A percentile compares a stretch with the other conserved stretches of the same genome.
Evolutionary conservation across 2,113 vertebrate genomes (phyloP).

Genomic region (Odontophorus gujanensis): DNA sequence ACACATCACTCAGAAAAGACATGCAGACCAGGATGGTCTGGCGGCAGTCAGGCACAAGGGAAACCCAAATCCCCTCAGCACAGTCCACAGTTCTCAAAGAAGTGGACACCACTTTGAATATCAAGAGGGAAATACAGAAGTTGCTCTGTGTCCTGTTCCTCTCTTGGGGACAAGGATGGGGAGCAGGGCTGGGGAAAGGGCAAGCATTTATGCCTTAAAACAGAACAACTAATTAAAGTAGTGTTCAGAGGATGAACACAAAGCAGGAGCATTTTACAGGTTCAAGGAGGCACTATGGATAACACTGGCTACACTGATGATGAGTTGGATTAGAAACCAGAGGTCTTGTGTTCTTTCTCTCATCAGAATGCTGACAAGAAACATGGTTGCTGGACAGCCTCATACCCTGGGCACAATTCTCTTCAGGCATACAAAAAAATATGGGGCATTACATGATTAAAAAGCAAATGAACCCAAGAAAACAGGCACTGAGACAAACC

Average conservation of each 20-base stretch:
- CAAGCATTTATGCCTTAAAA: background rate
- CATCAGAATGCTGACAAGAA: background rate
- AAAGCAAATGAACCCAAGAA: background rate
- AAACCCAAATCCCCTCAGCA: background rate
- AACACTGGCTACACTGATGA: background rate
- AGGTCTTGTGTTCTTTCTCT: background rate
- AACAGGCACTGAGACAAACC: background rate
- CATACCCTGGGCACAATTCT: background rate
- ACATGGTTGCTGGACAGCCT: background rate
- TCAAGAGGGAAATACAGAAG: background rate
- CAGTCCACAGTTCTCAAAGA: background rate
- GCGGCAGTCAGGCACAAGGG: background rate
- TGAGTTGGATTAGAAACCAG: background rate
- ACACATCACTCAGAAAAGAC: accelerated
- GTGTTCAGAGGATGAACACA: background rate
- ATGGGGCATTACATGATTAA: background rate
- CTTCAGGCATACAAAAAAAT: background rate
- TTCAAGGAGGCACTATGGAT: background rate
- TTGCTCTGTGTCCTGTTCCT: accelerated
- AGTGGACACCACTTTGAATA: background rate
- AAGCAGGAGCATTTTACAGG: background rate
- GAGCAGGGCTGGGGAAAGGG: background rate
- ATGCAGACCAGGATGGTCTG: background rate
- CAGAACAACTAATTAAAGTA: background rate
- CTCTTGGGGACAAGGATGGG: background rate